Base-by-base conservation (phyloP, 1,140 invertebrate species). In the Drosophila mojavensis region DNA sequence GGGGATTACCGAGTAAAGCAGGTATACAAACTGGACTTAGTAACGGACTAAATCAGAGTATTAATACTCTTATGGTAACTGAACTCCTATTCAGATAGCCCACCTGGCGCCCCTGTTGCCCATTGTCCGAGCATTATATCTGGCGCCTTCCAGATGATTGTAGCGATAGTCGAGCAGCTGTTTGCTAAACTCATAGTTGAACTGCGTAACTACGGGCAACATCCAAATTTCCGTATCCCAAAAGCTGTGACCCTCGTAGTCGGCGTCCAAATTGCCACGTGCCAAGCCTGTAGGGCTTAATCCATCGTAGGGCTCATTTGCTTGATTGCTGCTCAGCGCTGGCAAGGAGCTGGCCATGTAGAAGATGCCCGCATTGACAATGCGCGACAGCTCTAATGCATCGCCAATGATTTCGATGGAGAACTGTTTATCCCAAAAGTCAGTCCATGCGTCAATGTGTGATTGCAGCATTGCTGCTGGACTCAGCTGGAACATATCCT, bases 221-320 rank as follows among this genome's bases (percentile, higher is more conserved):
- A 92, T 92, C 91, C 91, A 92, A 30, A 92, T 91, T 72, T 92
- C 92, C 1, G 91, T 92, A 48, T 92, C 92, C 92, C 91, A 92
- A 68, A 92, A 92, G 50, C 76, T 91, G 41, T 92, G 92, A 7
- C 91, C 91, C 54, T 92, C 69, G 56, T 92, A 92, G 26, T 92
- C 92, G 3, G 79, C 66, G 24, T 91, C 75, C 15, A 91, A 61
- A 51, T 88, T 75, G 4, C 94, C 94, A 66, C 94, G 92, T 1
- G 94, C 93, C 51, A 94, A 69, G 7, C 94, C 94, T 0, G 93
- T 93, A 10, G 94, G 94, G 81, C 94, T 94, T 0, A 94, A 79
- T 0, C 94, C 94, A 65, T 81, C 94, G 74, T 91, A 94, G 6
- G 85, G 81, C 43, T 92, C 93, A 11, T 92, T 81, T 0, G 82